phyloP scores from a whole-genome alignment of 2,888 invertebrate genomes.

The Abrostola triplasia region DNA sequence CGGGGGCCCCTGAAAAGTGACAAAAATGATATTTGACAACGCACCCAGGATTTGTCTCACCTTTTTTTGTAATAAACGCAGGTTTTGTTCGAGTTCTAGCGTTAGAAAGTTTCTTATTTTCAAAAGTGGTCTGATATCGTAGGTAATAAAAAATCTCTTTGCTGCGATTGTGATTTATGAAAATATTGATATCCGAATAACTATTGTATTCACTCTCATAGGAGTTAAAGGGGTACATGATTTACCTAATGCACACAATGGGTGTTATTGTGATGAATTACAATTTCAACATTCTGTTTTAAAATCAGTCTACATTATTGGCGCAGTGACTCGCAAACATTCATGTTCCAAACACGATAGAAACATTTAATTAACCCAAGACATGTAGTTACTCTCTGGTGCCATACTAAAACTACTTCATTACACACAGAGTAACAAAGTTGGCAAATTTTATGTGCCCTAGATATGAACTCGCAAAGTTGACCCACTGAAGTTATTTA shows the following conservation, averaged over 20 bases:
- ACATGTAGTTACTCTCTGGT: slow-evolving; percentile 33
- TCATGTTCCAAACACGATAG: slow-evolving; percentile 21
- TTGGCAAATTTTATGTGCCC: slow-evolving; percentile 45
- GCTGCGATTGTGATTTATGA: neutral
- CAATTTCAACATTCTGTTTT: neutral
- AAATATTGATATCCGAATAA: neutral
- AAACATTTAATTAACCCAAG: slow-evolving; percentile 33
- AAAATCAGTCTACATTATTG: neutral
- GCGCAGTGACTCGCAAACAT: neutral
- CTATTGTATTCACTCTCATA: neutral
- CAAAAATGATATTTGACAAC: slow-evolving; percentile 74
- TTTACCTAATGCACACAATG: neutral
- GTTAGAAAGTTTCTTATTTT: slow-evolving; percentile 8
- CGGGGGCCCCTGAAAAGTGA: slow-evolving; percentile 61
- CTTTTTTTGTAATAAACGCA: slow-evolving; percentile 60
- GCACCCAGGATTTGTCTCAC: slow-evolving; percentile 51
- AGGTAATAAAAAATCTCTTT: slow-evolving; percentile 2
- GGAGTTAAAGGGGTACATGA: neutral
- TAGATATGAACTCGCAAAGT: slow-evolving; percentile 39
- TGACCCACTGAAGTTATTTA: slow-evolving; percentile 49
- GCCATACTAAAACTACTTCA: slow-evolving; percentile 43
- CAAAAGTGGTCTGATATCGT: slow-evolving; percentile 3
- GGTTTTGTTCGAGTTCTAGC: slow-evolving; percentile 24
- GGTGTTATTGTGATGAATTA: slow-evolving; percentile 1
- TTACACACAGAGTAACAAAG: slow-evolving; percentile 37